A percentile compares a stretch with the other conserved stretches of the same genome.
These are phyloP conservation scores for Pogonognathellus flavescens DNA, from an alignment of 1,140 invertebrate species.

Conservation along the genomic window DNA sequence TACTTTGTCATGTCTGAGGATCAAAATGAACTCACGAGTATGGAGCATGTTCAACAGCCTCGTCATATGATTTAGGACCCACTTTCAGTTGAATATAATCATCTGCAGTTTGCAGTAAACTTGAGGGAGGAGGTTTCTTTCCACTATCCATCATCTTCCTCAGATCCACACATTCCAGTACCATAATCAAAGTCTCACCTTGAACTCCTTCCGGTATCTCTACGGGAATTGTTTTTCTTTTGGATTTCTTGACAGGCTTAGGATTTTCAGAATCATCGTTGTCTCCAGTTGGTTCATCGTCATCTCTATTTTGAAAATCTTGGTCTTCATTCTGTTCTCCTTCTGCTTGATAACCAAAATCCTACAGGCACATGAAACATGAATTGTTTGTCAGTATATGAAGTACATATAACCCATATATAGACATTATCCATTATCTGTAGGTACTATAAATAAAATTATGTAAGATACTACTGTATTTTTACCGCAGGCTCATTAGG, in stretches of 20 bases:
- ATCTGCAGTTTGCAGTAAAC: constrained; percentile 62
- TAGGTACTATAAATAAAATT: no score
- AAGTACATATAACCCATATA: no score
- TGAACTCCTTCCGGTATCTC: constrained; percentile 40
- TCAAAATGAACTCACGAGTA: constrained; percentile 58
- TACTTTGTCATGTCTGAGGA: no score
- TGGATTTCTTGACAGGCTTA: background rate
- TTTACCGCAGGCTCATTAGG: constrained; percentile 52
- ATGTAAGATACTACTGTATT: no score
- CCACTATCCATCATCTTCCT: constrained; percentile 34
- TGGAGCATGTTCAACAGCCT: constrained; percentile 60
- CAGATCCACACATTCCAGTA: constrained; percentile 60
- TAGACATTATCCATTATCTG: no score
- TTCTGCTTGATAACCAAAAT: background rate
- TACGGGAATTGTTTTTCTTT: constrained; percentile 58
- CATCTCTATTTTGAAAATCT: background rate
- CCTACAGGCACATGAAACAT: no score
- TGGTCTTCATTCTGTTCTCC: background rate
- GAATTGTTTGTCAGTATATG: no score
- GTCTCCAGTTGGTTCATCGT: background rate
- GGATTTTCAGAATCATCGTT: background rate
- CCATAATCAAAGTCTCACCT: constrained; percentile 63
- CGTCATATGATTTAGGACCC: constrained; percentile 54
- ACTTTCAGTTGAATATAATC: constrained; percentile 63
- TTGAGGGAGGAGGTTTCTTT: constrained; percentile 41